Conservation (phyloP, 2,888 invertebrate genomes). For the Drosophila mettleri region DNA sequence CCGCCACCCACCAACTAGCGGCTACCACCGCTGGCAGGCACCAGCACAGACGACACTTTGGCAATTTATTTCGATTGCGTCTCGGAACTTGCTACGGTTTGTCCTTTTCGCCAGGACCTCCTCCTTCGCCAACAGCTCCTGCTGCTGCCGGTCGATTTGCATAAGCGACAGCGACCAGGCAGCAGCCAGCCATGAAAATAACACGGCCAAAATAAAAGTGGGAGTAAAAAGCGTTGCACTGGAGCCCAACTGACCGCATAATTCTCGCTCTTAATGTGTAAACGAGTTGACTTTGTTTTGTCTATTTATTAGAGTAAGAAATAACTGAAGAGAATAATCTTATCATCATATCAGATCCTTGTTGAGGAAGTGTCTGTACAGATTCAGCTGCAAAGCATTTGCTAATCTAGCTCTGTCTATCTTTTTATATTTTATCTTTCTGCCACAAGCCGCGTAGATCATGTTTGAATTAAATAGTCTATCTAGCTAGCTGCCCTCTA, state of each 20-base stretch:
- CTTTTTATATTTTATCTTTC: too few relatives aligned
- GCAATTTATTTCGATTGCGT: constrained; percentile 76
- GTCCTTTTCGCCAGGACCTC: constrained; percentile 30
- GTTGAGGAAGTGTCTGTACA: too few relatives aligned
- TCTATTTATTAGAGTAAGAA: background rate
- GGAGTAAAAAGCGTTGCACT: background rate
- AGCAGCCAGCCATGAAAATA: constrained; percentile 70
- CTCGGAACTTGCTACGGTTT: constrained; percentile 52
- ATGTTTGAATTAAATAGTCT: too few relatives aligned
- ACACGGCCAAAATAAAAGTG: constrained; percentile 45
- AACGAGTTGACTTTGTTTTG: background rate
- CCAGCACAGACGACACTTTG: constrained; percentile 69
- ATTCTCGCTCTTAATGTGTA: background rate
- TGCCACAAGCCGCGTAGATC: too few relatives aligned
- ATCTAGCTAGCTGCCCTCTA: too few relatives aligned
- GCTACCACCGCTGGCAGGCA: constrained; percentile 22
- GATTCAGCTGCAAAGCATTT: too few relatives aligned
- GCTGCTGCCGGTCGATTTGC: constrained; percentile 57
- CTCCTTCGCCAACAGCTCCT: constrained; percentile 6
- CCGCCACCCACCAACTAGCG: constrained; percentile 13
- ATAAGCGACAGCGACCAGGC: constrained; percentile 68
- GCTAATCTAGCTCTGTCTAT: too few relatives aligned
- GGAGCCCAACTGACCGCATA: background rate
- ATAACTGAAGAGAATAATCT: background rate
- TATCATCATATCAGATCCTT: too few relatives aligned